phyloP scores from a whole-genome alignment of 2,888 invertebrate species.

The Isotomurus palustris region DNA sequence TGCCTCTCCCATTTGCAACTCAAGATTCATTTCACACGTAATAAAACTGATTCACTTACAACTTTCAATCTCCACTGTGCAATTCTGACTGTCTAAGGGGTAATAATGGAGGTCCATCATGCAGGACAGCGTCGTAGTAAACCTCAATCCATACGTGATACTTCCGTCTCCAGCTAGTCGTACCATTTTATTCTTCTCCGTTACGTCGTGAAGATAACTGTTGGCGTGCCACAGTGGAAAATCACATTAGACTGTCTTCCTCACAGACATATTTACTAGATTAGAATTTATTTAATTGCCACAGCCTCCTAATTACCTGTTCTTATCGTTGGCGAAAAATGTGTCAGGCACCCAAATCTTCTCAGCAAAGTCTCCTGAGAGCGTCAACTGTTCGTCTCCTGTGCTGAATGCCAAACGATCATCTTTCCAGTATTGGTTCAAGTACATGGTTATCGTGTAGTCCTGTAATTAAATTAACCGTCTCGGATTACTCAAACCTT shows the following conservation, averaged over 20 bases:
- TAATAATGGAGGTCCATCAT: slow-evolving; percentile 60
- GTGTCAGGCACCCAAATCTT: slow-evolving; percentile 61
- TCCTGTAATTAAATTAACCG: slow-evolving; percentile 50
- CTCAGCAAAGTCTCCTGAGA: slow-evolving; percentile 58
- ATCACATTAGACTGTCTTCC: not conserved
- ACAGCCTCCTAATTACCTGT: slow-evolving; percentile 47
- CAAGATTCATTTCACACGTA: not conserved
- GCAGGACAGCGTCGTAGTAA: slow-evolving; percentile 58
- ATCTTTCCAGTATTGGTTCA: slow-evolving; percentile 60
- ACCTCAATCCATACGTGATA: slow-evolving; percentile 59
- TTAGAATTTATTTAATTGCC: no score
- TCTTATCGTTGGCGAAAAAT: slow-evolving; percentile 60
- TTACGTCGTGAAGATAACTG: slow-evolving; percentile 57
- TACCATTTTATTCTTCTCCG: slow-evolving; percentile 60
- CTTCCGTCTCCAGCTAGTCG: slow-evolving; percentile 56
- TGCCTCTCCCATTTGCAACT: no score
- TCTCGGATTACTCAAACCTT: not conserved
- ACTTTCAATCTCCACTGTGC: slow-evolving; percentile 60
- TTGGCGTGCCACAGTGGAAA: not conserved
- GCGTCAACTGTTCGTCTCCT: slow-evolving; percentile 52
- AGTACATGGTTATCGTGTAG: slow-evolving; percentile 58
- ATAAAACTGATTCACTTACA: slow-evolving; percentile 51
- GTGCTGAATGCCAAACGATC: slow-evolving; percentile 54
- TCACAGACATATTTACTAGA: not conserved
- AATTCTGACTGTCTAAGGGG: slow-evolving; percentile 58